Evolutionary conservation across 2,797 vertebrate species (phyloP).

Genomic region (Streptopelia turtur): DNA sequence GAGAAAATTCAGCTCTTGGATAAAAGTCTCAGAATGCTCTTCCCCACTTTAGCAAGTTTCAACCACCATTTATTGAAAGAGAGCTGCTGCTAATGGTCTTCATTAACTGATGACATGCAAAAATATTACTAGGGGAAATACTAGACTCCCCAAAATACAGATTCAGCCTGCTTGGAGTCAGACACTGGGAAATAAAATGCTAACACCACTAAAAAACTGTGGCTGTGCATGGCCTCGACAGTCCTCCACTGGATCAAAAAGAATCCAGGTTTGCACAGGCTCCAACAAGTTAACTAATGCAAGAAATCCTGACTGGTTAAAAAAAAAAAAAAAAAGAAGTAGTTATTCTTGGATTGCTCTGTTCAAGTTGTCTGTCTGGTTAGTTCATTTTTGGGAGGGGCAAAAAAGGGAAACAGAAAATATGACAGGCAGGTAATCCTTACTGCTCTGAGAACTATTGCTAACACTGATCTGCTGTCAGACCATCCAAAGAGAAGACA

Average conservation of each 20-base stretch:
- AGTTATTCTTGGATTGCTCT: not conserved
- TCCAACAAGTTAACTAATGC: not conserved
- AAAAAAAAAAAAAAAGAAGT: too few relatives aligned
- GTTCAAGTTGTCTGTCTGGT: not conserved
- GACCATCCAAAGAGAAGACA: not conserved
- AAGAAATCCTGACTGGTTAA: not conserved
- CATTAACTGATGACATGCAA: not conserved
- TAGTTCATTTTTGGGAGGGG: not conserved
- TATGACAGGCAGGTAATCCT: not conserved
- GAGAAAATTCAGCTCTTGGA: not conserved
- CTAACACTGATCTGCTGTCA: not conserved
- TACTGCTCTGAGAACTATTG: not conserved
- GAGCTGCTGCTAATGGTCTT: not conserved
- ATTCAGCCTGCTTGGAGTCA: not conserved
- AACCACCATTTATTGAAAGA: not conserved
- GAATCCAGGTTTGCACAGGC: not conserved
- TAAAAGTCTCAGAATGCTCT: not conserved
- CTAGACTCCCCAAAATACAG: not conserved
- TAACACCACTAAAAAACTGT: not conserved
- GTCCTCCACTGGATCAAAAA: not conserved
- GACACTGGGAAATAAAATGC: not conserved
- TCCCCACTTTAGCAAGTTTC: not conserved
- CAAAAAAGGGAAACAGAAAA: not conserved
- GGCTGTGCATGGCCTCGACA: not conserved
- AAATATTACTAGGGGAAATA: not conserved